A percentile compares a stretch with the other conserved stretches of the same genome.
Conservation (phyloP, 2,797 vertebrate species). For the Xenops minutus region DNA sequence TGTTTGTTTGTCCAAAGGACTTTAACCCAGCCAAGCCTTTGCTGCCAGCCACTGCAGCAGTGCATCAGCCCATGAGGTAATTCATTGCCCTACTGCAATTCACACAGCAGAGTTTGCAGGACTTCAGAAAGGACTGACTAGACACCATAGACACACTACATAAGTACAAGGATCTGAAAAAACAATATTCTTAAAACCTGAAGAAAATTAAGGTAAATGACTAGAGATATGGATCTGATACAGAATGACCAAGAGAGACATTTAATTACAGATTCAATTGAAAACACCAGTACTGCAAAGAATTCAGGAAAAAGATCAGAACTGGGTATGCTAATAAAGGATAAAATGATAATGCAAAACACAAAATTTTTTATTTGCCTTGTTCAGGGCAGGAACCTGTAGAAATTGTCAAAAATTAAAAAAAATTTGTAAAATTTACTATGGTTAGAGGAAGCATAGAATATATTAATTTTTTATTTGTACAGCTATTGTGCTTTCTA, state of each 20-base stretch:
- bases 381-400: not conserved
- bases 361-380: not conserved
- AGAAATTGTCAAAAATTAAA: not conserved
- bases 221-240: not conserved
- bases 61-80: not conserved
- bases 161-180: not conserved
- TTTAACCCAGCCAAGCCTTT: not conserved
- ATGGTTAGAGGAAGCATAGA: not conserved
- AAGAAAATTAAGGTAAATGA: not conserved
- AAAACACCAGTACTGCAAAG: not conserved
- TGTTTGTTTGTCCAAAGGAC: not conserved
- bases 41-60: not conserved
- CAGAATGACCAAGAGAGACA: not conserved
- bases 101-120: not conserved
- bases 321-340: not conserved
- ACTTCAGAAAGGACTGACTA: not conserved
- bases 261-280: not conserved
- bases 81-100: not conserved
- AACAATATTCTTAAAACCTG: not conserved
- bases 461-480: not conserved
- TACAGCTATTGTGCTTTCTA: fast-evolving
- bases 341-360: not conserved
- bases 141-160: not conserved
- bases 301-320: not conserved
- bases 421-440: not conserved